Conservation (phyloP, 2,113 vertebrate genomes). For the Spermophilus dauricus region DNA sequence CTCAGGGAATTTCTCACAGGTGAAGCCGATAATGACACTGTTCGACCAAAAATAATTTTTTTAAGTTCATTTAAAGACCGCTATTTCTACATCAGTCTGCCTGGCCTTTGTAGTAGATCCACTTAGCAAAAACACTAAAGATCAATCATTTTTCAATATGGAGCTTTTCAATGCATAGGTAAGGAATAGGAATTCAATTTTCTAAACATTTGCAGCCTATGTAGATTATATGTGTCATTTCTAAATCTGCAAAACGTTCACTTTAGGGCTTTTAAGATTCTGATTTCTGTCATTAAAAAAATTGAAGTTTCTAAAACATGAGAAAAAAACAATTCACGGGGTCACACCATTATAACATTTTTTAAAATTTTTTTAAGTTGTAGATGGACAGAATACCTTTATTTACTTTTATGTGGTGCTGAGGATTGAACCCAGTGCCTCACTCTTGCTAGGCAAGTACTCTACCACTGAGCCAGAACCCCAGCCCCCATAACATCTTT, state of each 20-base stretch:
- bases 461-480: no score
- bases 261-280: constrained; percentile 31
- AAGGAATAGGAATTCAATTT: constrained; percentile 32
- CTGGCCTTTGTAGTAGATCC: constrained; percentile 1
- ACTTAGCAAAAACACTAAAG: constrained; percentile 29
- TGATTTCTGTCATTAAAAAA: constrained; percentile 25
- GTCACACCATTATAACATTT: not conserved
- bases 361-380: no score
- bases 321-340: not conserved
- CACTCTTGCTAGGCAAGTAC: no score
- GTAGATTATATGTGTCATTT: constrained; percentile 2
- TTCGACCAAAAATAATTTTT: not conserved
- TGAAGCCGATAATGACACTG: constrained; percentile 63
- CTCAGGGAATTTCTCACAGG: constrained; percentile 12
- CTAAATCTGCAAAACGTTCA: not conserved
- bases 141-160: constrained; percentile 40
- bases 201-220: not conserved
- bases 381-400: no score
- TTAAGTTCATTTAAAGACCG: not conserved
- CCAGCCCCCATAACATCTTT: not conserved
- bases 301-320: constrained; percentile 45
- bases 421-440: no score
- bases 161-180: not conserved
- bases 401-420: no score
- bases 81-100: constrained; percentile 38